Evolutionary conservation across 2,113 vertebrate species (phyloP).

Genomic region (Chamaetylas fuelleborni): DNA sequence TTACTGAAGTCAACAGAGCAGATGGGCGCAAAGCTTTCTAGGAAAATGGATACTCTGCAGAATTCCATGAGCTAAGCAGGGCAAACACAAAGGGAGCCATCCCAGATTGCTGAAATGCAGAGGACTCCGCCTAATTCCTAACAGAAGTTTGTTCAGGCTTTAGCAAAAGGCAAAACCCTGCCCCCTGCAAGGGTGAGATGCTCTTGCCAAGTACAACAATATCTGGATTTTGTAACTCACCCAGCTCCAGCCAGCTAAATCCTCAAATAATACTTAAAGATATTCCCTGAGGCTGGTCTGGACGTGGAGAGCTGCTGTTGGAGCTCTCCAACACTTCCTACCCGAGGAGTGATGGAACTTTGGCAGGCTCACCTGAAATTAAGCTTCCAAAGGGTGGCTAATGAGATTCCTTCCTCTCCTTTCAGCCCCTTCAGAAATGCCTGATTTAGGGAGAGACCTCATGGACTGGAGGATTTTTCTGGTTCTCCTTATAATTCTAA

Average conservation of each 20-base stretch:
- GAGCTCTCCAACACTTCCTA: neutral
- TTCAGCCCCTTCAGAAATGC: neutral
- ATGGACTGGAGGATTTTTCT: neutral
- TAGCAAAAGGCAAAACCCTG: slow-evolving; percentile 23
- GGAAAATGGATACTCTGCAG: slow-evolving; percentile 23
- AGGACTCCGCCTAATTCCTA: neutral
- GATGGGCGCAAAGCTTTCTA: slow-evolving; percentile 49
- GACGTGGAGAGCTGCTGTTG: neutral
- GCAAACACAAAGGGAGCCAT: neutral
- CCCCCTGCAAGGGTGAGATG: neutral
- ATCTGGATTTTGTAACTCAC: neutral
- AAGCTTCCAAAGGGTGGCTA: neutral
- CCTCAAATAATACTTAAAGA: slow-evolving; percentile 28
- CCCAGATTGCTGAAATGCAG: neutral
- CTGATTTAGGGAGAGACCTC: neutral
- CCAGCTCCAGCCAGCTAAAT: slow-evolving; percentile 12
- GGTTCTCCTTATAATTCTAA: neutral
- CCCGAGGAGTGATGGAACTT: neutral
- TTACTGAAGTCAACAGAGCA: slow-evolving; percentile 21
- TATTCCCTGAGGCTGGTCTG: neutral
- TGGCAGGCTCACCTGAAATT: neutral
- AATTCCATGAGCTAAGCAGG: neutral
- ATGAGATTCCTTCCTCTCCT: slow-evolving; percentile 13
- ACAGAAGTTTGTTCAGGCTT: slow-evolving; percentile 25
- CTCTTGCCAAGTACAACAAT: slow-evolving; percentile 40